Conservation (phyloP, 2,888 invertebrate species). For the Mesorhabditis spiculigera region DNA sequence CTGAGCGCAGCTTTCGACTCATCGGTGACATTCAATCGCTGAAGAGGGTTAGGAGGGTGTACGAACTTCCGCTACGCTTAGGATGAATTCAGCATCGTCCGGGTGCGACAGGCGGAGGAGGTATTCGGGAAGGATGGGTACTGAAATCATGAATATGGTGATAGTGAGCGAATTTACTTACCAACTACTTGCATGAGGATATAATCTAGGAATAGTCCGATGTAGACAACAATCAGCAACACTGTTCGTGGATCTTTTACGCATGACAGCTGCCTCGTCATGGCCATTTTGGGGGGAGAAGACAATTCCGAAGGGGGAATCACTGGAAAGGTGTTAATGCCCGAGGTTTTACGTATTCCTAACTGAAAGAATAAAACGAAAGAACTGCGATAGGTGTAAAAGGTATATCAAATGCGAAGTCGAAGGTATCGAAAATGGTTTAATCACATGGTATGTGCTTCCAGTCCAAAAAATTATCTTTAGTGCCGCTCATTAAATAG, state of each 20-base stretch:
- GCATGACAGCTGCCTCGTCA: background rate
- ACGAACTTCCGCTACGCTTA: background rate
- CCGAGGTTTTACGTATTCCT: background rate
- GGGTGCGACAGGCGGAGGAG: slow-evolving; percentile 67
- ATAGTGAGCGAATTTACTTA: slow-evolving; percentile 66
- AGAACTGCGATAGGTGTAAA: background rate
- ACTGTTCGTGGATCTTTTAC: slow-evolving; percentile 69
- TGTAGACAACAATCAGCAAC: slow-evolving; percentile 90
- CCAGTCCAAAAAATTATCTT: too few species aligned
- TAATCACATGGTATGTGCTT: too few species aligned
- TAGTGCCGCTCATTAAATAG: too few species aligned
- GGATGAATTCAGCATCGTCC: slow-evolving; percentile 9
- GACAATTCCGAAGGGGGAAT: background rate
- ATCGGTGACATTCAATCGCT: background rate
- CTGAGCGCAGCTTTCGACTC: background rate
- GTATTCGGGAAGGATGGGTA: slow-evolving; percentile 96
- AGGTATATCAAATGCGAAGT: too few species aligned
- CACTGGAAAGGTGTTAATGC: background rate
- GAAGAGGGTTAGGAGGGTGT: background rate
- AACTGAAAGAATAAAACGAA: background rate
- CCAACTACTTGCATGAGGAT: slow-evolving; percentile 97
- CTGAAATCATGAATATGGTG: slow-evolving; percentile 65
- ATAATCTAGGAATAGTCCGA: slow-evolving; percentile 91
- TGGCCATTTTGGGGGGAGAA: background rate
- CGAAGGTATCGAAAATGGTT: too few species aligned